Base-by-base conservation (phyloP, 2,797 vertebrate genomes). In the Melanotaenia boesemani region DNA sequence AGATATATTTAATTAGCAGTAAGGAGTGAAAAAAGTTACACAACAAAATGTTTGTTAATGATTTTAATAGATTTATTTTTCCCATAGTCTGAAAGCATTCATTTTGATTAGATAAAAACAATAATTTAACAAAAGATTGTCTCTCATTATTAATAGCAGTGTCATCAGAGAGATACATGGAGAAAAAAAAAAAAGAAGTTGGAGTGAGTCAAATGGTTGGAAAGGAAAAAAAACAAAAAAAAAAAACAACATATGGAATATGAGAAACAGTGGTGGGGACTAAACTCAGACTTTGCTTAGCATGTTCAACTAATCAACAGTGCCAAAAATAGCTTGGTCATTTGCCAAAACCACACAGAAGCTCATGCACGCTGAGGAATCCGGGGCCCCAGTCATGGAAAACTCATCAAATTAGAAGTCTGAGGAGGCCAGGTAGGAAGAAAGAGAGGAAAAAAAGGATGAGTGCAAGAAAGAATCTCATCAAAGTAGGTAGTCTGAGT, bases 351-450 rank as follows among this genome's bases (percentile, higher is more conserved):
- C 82, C 81, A 74, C 86, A 84, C 80, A 77, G 26, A n/a, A 15
- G 2, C 70, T 63, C 44, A n/a, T 13, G 39, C 79, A 80, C 16
- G 46, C 24, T 9, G 28, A 75, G 72, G 78, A 73, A 74, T 63
- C 2, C 28, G 72, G 58, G 85, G 79, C 77, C 87, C 74, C 74
- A 15, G 63, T 72, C 36, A 77, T 91, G 89, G 87, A 89, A 89
- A 89, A 90, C 24, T 79, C 79, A 76, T 88, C 87, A 90, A 83
- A 82, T 84, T 67, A 72, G 44, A 58, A 90, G 82, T 76, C 77
- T 59, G 77, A 72, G 79, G 54, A 60, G 63, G 61, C 79, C 57
- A 82, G 59, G 8, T 46, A 65, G 72, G 63, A 76, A 32, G n/a
- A 63, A 50, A 48, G 57, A 30, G 20, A 56, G 57, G 52, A 36